Conservation (phyloP, 2,113 vertebrate species). For the Atherinomorus stipes region DNA sequence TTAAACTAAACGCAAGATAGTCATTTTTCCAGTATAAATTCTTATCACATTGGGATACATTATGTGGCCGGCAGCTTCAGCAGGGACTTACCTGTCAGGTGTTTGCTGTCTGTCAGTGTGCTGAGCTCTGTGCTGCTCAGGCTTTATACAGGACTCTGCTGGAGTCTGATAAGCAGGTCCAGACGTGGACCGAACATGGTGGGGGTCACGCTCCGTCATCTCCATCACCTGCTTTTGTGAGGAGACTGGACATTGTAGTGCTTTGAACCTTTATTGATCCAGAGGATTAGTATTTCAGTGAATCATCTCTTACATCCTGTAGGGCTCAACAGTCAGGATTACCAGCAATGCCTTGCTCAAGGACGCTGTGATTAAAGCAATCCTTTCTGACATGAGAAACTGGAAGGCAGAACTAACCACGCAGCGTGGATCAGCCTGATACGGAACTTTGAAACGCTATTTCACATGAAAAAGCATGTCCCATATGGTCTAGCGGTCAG, state of each 20-base stretch:
- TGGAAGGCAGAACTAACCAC: no score
- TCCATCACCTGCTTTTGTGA: conserved; percentile 24
- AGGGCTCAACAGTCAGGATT: background rate
- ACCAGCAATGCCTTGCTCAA: background rate
- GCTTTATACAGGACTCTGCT: conserved; percentile 34
- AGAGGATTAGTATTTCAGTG: background rate
- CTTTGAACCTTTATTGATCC: conserved; percentile 1
- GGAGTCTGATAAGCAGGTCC: conserved; percentile 14
- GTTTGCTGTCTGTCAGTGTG: conserved; percentile 23
- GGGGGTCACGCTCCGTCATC: background rate
- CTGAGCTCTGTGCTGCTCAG: background rate
- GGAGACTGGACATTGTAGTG: background rate
- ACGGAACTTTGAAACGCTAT: no score
- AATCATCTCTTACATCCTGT: conserved; percentile 18
- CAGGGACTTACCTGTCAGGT: conserved; percentile 24
- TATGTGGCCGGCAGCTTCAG: no score
- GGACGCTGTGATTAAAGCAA: background rate
- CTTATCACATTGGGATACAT: no score
- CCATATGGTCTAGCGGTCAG: conserved; percentile 24
- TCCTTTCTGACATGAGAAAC: no score
- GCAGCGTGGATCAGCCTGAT: no score
- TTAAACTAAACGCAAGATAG: no score
- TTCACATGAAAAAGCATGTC: background rate
- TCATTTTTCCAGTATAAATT: no score
- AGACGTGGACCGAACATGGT: background rate